Evolutionary conservation across 2,113 vertebrate genomes (phyloP).

Genomic region (Gallinago jamesoni): DNA sequence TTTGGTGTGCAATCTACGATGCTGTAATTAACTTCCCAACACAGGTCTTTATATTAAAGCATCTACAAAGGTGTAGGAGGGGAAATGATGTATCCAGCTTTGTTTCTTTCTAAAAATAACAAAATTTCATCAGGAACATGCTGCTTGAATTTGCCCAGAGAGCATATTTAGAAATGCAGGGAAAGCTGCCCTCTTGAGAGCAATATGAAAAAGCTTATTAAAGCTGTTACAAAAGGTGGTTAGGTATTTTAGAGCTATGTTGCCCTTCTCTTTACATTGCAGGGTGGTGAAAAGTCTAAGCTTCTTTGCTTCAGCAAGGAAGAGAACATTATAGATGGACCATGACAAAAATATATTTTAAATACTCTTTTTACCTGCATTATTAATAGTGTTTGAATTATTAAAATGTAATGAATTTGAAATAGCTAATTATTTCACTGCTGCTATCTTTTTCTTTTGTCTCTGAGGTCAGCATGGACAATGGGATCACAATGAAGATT

Average conservation of each 20-base stretch:
- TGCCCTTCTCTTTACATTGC: background rate
- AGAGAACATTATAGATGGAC: background rate
- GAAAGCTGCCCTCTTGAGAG: conserved; percentile 20
- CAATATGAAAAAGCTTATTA: conserved; percentile 2
- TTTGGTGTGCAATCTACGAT: conserved; percentile 14
- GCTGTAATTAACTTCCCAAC: conserved; percentile 68
- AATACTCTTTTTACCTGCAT: background rate
- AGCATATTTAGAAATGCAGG: background rate
- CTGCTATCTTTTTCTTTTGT: background rate
- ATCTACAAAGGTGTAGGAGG: conserved; percentile 56
- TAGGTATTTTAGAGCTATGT: background rate
- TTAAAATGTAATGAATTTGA: background rate
- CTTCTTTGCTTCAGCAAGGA: background rate
- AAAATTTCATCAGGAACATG: conserved; percentile 14
- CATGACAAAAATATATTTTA: background rate
- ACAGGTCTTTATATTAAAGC: conserved; percentile 56
- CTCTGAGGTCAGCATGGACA: background rate
- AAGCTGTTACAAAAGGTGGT: background rate
- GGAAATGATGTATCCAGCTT: conserved; percentile 42
- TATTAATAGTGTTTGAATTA: conserved; percentile 20
- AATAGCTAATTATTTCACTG: conserved; percentile 21
- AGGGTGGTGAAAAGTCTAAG: background rate
- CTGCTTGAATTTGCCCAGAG: conserved; percentile 36
- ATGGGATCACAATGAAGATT: background rate
- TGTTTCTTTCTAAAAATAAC: conserved; percentile 68